Conservation (phyloP, 2,888 invertebrate genomes). For the Rhorus exstirpatorius region DNA sequence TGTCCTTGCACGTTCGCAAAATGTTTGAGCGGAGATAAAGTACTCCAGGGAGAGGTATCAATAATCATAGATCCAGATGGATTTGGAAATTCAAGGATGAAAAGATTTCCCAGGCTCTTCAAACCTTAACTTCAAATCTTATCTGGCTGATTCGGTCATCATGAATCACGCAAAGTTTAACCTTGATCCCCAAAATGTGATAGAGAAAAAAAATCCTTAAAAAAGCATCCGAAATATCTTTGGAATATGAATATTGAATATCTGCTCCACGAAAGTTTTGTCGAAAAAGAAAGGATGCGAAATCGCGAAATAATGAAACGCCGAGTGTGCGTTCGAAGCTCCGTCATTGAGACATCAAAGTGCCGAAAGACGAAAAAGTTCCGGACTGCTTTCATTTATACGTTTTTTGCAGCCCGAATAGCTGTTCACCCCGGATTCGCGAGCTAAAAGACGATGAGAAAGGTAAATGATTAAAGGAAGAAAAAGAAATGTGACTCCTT, state of each 20-base stretch:
- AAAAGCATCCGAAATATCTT: neutral
- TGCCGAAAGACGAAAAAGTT: constrained; percentile 26
- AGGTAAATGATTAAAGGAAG: constrained; percentile 41
- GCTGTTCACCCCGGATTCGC: constrained; percentile 5
- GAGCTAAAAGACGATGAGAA: constrained; percentile 30
- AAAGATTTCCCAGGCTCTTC: too few relatives aligned
- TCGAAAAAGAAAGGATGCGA: constrained; percentile 13
- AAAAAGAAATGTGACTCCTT: constrained; percentile 6
- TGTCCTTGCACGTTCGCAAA: neutral
- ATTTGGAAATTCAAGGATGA: too few relatives aligned
- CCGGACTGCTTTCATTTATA: constrained; percentile 33
- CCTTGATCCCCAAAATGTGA: too few relatives aligned
- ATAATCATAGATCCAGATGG: neutral
- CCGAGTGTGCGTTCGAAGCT: constrained; percentile 18
- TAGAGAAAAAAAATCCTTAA: too few relatives aligned
- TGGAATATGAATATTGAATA: too few relatives aligned
- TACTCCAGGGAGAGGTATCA: neutral
- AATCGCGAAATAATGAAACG: constrained; percentile 17
- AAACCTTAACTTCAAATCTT: too few relatives aligned
- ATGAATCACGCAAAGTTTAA: too few relatives aligned
- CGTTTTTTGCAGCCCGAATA: constrained; percentile 16
- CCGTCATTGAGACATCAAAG: constrained; percentile 60
- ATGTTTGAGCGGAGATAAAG: neutral
- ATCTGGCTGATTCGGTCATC: too few relatives aligned
- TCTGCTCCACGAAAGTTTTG: too few relatives aligned